Base-by-base conservation (phyloP, 2,113 vertebrate genomes). In the Labeo catla region DNA sequence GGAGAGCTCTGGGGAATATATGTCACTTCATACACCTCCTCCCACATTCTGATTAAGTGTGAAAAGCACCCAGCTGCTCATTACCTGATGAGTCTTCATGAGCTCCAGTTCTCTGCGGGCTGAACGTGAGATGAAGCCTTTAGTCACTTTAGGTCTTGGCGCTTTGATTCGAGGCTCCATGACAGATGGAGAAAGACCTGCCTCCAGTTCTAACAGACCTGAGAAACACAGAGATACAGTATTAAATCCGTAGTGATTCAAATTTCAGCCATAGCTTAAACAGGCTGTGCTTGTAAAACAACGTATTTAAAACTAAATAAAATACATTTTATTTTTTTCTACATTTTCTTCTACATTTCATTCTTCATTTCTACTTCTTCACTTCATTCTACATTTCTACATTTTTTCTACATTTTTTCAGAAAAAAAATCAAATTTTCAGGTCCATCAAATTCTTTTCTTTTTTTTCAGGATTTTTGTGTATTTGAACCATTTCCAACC, bases 121-220 rank as follows among this genome's bases (percentile, higher is more conserved):
- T 47, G 94, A 73, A 54, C 91, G 94, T 88, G 90, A 95, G 84
- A 95, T 87, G 77, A 91, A 94, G 21, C 94, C 94, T 76, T 88
- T 90, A 21, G 34, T 65, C 49, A 39, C 43, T 91, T 90, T 95
- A 6, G 93, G 91, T 89, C 93, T 94, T 34, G 93, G 92, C 36
- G 84, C 84, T 90, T 90, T 92, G 87, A 91, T 92, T 28, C 76
- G 66, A 13, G 93, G 87, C 52, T 95, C 94, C 8, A 90, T 91
- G 65, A 94, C 87, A 61, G 95, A 96, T 76, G 89, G 76, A 4
- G 91, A 93, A 61, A 97, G 93, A 90, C 88, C 86, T 7, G 93
- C 90, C 85, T 98, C 97, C 84, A 98, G 87, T 78, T 97, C 92
- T 34, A 94, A 89, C 66, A 98, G 90, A 65, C 97, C 97, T 99